phyloP scores from a whole-genome alignment of 2,888 invertebrate species.

The Pterostichus niger region DNA sequence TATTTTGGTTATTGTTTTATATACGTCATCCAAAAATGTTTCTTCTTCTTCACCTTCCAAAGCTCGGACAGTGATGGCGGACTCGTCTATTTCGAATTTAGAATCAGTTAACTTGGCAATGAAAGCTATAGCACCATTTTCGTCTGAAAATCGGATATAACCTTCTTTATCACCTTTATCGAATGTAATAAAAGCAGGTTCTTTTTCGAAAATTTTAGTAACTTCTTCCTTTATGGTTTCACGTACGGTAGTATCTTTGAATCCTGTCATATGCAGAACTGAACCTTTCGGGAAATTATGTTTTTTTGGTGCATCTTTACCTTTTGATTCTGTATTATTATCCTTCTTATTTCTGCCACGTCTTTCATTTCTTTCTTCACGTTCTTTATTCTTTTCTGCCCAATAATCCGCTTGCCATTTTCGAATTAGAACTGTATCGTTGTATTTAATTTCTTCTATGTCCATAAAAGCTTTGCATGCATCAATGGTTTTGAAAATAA shows the following conservation, averaged over 20 bases:
- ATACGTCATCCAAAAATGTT: conserved; percentile 82
- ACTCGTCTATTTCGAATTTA: conserved; percentile 80
- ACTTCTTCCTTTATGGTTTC: conserved; percentile 88
- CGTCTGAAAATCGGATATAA: conserved; percentile 85
- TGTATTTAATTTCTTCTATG: conserved; percentile 80
- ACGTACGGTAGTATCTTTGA: conserved; percentile 81
- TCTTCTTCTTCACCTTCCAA: conserved; percentile 88
- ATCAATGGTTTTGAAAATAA: conserved; percentile 90
- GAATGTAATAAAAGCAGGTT: conserved; percentile 88
- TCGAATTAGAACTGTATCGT: conserved; percentile 84
- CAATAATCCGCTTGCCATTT: conserved; percentile 87
- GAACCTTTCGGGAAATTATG: conserved; percentile 85
- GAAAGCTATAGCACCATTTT: conserved; percentile 84
- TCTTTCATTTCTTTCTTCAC: conserved; percentile 78
- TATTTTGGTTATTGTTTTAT: conserved; percentile 81
- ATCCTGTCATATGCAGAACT: conserved; percentile 84
- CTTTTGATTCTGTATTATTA: conserved; percentile 79
- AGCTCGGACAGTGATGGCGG: conserved; percentile 79
- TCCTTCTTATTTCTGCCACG: conserved; percentile 76
- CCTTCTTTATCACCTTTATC: conserved; percentile 87
- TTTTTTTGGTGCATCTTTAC: conserved; percentile 74
- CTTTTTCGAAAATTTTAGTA: conserved; percentile 79
- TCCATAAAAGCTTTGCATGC: conserved; percentile 89
- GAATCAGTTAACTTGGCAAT: conserved; percentile 82
- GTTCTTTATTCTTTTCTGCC: conserved; percentile 84